Evolutionary conservation across 2,888 invertebrate species (phyloP).

Genomic region (Drosophila dives): DNA sequence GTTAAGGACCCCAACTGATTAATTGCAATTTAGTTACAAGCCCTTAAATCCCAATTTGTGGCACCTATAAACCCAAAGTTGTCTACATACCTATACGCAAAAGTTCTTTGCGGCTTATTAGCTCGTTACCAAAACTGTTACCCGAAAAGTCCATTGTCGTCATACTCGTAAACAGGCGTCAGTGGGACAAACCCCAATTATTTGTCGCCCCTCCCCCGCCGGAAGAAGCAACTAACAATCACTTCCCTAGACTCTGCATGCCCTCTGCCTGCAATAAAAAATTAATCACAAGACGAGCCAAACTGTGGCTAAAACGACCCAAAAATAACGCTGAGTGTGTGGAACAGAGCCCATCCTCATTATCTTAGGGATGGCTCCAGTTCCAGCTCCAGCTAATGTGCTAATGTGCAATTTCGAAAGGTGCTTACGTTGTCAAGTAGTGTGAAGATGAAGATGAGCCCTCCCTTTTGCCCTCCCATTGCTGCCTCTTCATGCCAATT

Average conservation of each 20-base stretch:
- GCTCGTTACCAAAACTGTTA: constrained; percentile 35
- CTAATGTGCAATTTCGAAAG: constrained; percentile 82
- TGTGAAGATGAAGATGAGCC: constrained; percentile 75
- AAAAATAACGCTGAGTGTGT: constrained; percentile 22
- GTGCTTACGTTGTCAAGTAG: constrained; percentile 84
- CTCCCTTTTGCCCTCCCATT: not conserved
- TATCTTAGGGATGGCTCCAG: constrained; percentile 42
- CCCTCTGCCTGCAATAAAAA: constrained; percentile 60
- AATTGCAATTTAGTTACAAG: not conserved
- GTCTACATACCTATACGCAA: not conserved
- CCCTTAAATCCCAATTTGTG: constrained; percentile 16
- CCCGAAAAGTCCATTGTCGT: constrained; percentile 30
- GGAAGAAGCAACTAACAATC: constrained; percentile 32
- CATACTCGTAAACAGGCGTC: constrained; percentile 31
- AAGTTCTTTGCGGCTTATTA: constrained; percentile 43
- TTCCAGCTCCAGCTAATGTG: constrained; percentile 71
- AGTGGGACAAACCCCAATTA: constrained; percentile 44
- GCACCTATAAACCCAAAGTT: constrained; percentile 6
- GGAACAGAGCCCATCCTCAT: constrained; percentile 41
- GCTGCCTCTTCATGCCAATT: constrained; percentile 67
- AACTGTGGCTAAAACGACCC: constrained; percentile 30
- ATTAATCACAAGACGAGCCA: constrained; percentile 63
- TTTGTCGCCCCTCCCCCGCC: constrained; percentile 21
- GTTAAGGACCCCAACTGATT: not conserved
- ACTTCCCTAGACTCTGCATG: constrained; percentile 16